Evolutionary conservation across 1,140 invertebrate species (phyloP).

Genomic region (Drosophila bocki): DNA sequence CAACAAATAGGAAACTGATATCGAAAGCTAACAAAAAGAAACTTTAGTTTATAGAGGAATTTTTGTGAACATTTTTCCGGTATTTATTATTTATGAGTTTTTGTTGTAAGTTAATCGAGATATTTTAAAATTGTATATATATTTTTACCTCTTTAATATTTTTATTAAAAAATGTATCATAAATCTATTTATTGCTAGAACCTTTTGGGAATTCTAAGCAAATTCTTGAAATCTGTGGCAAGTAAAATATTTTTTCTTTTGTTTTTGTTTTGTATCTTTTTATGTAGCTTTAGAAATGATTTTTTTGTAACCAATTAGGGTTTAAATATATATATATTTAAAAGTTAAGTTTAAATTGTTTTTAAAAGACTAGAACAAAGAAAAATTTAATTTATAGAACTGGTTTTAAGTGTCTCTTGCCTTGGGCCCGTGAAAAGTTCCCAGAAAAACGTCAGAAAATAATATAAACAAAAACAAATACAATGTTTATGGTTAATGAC

Average conservation of each 20-base stretch:
- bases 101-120: too few relatives aligned
- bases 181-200: too few relatives aligned
- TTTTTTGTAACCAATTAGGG: background rate
- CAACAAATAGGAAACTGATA: conserved; percentile 49
- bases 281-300: background rate
- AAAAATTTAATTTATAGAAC: conserved; percentile 60
- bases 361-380: background rate
- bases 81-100: background rate
- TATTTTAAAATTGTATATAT: too few relatives aligned
- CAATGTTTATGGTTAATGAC: conserved; percentile 19
- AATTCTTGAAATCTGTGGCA: too few relatives aligned
- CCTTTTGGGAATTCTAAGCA: too few relatives aligned
- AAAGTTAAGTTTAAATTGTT: too few relatives aligned
- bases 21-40: conserved; percentile 14
- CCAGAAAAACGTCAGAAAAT: conserved; percentile 45
- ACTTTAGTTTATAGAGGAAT: conserved; percentile 10
- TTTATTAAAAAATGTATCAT: too few relatives aligned
- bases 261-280: background rate
- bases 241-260: too few relatives aligned
- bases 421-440: conserved; percentile 58
- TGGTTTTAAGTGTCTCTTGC: conserved; percentile 20
- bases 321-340: too few relatives aligned
- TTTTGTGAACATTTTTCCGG: background rate
- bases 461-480: background rate
- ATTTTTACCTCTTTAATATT: too few relatives aligned